Conservation (phyloP, 2,797 vertebrate species). For the Rhynchotus rufescens region DNA sequence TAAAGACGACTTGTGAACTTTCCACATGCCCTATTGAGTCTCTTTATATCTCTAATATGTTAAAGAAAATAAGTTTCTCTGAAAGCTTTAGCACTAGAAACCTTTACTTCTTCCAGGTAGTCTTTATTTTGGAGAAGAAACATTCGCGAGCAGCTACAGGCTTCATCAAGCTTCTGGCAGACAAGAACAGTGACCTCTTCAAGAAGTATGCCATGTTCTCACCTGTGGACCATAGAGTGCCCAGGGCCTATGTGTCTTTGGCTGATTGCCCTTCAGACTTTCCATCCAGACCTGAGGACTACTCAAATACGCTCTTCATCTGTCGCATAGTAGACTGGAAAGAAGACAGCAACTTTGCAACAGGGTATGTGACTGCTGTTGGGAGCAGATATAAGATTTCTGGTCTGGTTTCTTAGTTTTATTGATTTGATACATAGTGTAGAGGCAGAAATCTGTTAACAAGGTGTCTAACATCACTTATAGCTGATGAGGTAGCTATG, state of each 20-base stretch:
- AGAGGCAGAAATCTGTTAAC: background rate
- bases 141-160: constrained; percentile 94
- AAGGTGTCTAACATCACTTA: background rate
- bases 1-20: background rate
- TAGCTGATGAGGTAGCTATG: background rate
- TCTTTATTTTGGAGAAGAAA: constrained; percentile 93
- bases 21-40: background rate
- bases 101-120: constrained; percentile 83
- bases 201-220: constrained; percentile 92
- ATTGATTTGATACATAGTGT: background rate
- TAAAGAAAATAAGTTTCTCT: background rate
- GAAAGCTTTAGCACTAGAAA: constrained; percentile 7
- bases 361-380: constrained; percentile 84
- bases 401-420: background rate
- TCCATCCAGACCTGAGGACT: constrained; percentile 84
- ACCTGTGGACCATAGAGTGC: constrained; percentile 94
- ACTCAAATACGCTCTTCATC: constrained; percentile 89
- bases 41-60: background rate
- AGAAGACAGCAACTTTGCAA: constrained; percentile 91
- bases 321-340: constrained; percentile 93
- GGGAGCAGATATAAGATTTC: background rate
- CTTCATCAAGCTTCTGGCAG: constrained; percentile 91
- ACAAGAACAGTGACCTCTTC: constrained; percentile 87
- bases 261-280: constrained; percentile 91
- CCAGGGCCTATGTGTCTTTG: constrained; percentile 90